Percentiles rank a stretch among this genome's conserved stretches.
Evolutionary conservation across 2,797 vertebrate species (phyloP).

Genomic region (Chaunax sp.): DNA sequence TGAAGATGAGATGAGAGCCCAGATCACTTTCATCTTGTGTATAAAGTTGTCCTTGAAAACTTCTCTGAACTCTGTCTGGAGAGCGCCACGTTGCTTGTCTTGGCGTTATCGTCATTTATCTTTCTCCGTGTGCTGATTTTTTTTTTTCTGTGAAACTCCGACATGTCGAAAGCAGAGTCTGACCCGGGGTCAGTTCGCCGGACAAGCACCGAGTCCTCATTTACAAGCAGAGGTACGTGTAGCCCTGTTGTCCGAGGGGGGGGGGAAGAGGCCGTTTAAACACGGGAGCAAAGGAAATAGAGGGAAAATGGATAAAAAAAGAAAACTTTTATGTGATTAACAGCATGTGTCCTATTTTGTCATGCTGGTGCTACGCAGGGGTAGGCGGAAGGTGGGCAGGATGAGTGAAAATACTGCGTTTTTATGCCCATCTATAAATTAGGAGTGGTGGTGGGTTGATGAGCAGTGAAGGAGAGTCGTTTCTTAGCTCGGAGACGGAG

Average conservation of each 20-base stretch:
- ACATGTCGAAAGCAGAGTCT: constrained; percentile 37
- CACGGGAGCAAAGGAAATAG: constrained; percentile 14
- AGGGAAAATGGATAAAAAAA: constrained; percentile 11
- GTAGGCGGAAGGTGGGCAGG: constrained; percentile 63
- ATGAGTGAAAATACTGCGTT: constrained; percentile 72
- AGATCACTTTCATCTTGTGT: constrained; percentile 79
- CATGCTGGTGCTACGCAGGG: constrained; percentile 68
- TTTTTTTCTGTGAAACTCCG: constrained; percentile 15
- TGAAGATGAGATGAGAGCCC: constrained; percentile 73
- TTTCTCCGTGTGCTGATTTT: background rate
- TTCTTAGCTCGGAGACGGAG: constrained; percentile 62
- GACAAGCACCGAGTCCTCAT: constrained; percentile 24
- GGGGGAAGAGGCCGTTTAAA: constrained; percentile 23
- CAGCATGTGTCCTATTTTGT: constrained; percentile 83
- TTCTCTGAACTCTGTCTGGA: constrained; percentile 67
- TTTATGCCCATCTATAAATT: constrained; percentile 86
- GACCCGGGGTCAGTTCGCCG: constrained; percentile 27
- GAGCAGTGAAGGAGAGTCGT: constrained; percentile 84
- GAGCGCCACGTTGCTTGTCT: constrained; percentile 44
- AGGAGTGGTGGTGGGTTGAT: constrained; percentile 78
- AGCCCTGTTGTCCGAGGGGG: constrained; percentile 25
- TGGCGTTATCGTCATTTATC: constrained; percentile 31
- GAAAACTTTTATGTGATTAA: constrained; percentile 79
- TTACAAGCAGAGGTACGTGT: constrained; percentile 28
- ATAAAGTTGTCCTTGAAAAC: constrained; percentile 79